Base-by-base conservation (phyloP, 92 coral and sea anemone species). In the Anthopleura xanthogrammica region DNA sequence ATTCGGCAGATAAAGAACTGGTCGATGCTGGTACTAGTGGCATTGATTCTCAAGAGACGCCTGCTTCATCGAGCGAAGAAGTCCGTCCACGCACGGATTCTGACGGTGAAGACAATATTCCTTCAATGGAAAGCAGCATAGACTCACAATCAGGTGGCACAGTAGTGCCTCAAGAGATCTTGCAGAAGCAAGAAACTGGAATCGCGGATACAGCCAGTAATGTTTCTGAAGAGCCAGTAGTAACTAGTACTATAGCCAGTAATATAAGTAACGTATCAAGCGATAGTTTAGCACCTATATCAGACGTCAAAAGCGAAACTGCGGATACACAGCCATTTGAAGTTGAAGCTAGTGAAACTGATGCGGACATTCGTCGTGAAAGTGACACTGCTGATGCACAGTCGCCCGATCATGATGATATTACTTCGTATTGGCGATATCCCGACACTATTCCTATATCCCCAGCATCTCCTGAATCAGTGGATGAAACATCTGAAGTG, bases 401-500 rank as follows among this genome's bases (percentile, higher is more conserved):
- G 20, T 41, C 39, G 13, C 68, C 56, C 4, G 77, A 50, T n/a
- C 52, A 50, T 13, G 41, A 16, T 0, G 84, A 62, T 60, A 73
- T 93, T 4, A 81, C 76, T 20, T 85, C 90, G 12, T 94, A 93
- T 60, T 87, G 86, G 55, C 90, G 41, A 11, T 68, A 68, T 5
- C 70, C 91, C 7, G 87, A 89, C 52, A 92, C 91, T 54, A 88
- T 92, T n/a, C 99, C 99, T 12, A 95, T 96, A 62, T 96, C 99
- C n/a, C 99, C 99, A 1, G 92, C 99, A 9, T 95, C 97, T 12
- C 92, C 94, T 23, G 94, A 90, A 78, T 89, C 92, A 77, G 88
- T 93, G 8, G 93, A 77, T 76, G 95, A 92, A 12, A 85, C 87
- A 43, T 93, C 97, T 54, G 88, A 87, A 56, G 77, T 83, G 56